Base-by-base conservation (phyloP, 2,797 vertebrate species). In the Emydoidea blandingii region DNA sequence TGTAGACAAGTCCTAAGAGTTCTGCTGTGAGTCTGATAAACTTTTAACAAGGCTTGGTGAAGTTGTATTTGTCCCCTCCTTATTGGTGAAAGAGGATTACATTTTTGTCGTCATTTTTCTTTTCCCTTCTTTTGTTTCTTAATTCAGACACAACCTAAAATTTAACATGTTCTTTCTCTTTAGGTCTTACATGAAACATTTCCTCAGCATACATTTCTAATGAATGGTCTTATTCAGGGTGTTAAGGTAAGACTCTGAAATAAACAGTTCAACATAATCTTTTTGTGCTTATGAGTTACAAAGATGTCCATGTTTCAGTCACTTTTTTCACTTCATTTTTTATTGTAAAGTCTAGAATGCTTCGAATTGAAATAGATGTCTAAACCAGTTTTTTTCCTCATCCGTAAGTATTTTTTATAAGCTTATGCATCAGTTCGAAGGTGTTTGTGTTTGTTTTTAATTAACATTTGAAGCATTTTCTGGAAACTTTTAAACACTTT, bases 221-320 rank as follows among this genome's bases (percentile, higher is more conserved):
- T 99, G 98, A 99, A 99, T 92, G 99, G 99, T 92, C 98, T 99
- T 92, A 99, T 99, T 98, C 99, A 99, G 97, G 99, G 99, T 97
- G 98, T 99, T 94, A 99, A 99, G 99, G 99, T 99, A 98, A 98
- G 98, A 94, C 74, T 29, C 84, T 78, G 86, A 49, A 25, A 68
- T 83, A 79, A 72, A 34, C 88, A 10, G 21, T 83, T 88, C 11
- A 88, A 34, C 29, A 56, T 78, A 78, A 6, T 72, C 81, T 95
- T 80, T 7, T 80, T 19, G 62, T 37, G 0, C 37, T 72, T 41
- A 53, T 92, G 4, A 41, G 54, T 52, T 87, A 21, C 34, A 11
- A 19, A 37, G 65, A 21, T 68, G 18, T 68, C 65, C 34, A 21
- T 68, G n/a, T 37, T 21, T 68, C 59, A 62, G n/a, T 68, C n/a